Conservation (phyloP, 2,797 vertebrate genomes). For the Labeo calbasu region DNA sequence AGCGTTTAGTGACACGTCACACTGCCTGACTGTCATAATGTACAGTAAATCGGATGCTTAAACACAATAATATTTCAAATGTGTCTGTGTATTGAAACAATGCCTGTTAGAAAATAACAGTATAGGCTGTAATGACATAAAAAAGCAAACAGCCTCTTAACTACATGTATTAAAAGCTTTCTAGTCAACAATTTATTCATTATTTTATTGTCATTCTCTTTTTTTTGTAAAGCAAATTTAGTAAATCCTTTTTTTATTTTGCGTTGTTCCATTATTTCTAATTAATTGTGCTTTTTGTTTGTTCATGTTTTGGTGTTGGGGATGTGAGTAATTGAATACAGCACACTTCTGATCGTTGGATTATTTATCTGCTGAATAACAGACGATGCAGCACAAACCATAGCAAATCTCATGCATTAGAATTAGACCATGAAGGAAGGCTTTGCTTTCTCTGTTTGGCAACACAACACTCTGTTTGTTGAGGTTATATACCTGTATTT, state of each 20-base stretch:
- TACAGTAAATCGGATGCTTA: not conserved
- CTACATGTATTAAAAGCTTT: not conserved
- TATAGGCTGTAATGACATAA: not conserved
- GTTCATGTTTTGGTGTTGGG: not conserved
- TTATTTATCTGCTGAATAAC: slow-evolving; percentile 30
- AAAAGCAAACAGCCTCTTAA: not conserved
- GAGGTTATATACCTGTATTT: not conserved
- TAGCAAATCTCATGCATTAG: not conserved
- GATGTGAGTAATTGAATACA: not conserved
- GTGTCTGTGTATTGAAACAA: not conserved
- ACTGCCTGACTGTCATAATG: slow-evolving; percentile 1
- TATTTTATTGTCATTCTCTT: slow-evolving; percentile 30
- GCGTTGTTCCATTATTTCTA: slow-evolving; percentile 26
- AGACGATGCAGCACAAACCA: not conserved
- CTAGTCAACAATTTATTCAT: not conserved
- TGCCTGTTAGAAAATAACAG: not conserved
- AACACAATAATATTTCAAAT: not conserved
- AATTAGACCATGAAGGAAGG: not conserved
- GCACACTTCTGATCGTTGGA: not conserved
- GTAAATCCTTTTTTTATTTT: not conserved
- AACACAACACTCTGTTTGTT: not conserved
- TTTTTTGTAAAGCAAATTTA: slow-evolving; percentile 12
- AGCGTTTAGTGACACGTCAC: slow-evolving; percentile 23
- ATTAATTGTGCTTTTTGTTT: slow-evolving; percentile 36
- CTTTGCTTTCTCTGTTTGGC: not conserved